Percentiles rank a stretch among this genome's conserved stretches.
Evolutionary conservation across 2,888 invertebrate species (phyloP).

Genomic region (Dryobota labecula): DNA sequence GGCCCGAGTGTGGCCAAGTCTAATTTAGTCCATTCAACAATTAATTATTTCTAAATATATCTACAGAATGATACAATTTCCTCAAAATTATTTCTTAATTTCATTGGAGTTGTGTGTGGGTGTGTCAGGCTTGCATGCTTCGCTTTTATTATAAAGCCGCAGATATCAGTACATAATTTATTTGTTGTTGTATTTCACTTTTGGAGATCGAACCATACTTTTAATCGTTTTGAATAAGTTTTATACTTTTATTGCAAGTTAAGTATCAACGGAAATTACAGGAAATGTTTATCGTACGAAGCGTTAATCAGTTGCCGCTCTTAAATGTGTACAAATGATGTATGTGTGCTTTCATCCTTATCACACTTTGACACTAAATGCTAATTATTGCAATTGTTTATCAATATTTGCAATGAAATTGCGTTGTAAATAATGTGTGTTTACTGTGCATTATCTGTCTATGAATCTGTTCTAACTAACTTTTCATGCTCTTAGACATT

Average conservation of each 20-base stretch:
- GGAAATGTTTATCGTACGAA: constrained; percentile 3
- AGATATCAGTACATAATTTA: constrained; percentile 5
- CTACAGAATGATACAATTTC: constrained; percentile 6
- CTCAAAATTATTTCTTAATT: constrained; percentile 38
- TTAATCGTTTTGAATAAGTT: constrained; percentile 17
- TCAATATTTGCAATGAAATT: constrained; percentile 60
- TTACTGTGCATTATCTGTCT: constrained; percentile 46
- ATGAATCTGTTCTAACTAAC: constrained; percentile 56
- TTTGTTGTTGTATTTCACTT: not conserved
- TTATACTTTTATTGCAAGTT: constrained; percentile 31
- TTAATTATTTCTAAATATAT: constrained; percentile 21
- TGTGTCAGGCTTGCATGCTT: constrained; percentile 52
- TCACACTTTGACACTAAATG: constrained; percentile 56
- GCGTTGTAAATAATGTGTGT: constrained; percentile 53
- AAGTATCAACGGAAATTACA: not conserved
- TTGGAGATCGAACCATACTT: not conserved
- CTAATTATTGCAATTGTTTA: constrained; percentile 56
- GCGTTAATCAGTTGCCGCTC: not conserved
- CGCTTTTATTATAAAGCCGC: constrained; percentile 27
- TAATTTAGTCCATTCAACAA: constrained; percentile 20
- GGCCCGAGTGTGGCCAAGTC: constrained; percentile 7
- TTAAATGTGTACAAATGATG: constrained; percentile 33
- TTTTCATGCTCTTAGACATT: constrained; percentile 47
- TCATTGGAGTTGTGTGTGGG: constrained; percentile 61
- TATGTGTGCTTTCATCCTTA: constrained; percentile 60